Conservation (phyloP, 2,888 invertebrate genomes). For the Hydrotaea diabolus region DNA sequence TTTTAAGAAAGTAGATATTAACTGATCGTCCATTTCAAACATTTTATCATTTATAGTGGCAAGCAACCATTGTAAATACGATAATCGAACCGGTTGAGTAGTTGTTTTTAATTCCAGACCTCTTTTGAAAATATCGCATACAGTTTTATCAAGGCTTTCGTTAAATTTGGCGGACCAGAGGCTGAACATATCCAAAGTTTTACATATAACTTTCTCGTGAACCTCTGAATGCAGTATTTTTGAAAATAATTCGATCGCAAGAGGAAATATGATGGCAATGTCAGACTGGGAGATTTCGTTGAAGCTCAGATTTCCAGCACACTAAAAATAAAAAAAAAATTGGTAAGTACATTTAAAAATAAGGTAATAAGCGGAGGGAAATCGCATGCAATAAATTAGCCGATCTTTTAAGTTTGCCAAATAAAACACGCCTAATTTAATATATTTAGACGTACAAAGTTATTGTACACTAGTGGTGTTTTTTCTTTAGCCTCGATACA, state of each 20-base stretch:
- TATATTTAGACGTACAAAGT: no score
- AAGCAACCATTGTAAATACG: slow-evolving; percentile 89
- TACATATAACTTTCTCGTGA: slow-evolving; percentile 94
- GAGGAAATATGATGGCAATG: slow-evolving; percentile 83
- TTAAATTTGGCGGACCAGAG: slow-evolving; percentile 88
- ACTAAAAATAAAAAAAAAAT: slow-evolving; percentile 78
- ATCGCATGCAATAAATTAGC: no score
- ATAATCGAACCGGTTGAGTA: slow-evolving; percentile 88
- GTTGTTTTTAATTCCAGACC: slow-evolving; percentile 89
- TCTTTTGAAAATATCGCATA: slow-evolving; percentile 87
- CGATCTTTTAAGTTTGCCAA: no score
- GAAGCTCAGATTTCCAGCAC: slow-evolving; percentile 87
- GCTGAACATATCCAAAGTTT: slow-evolving; percentile 90
- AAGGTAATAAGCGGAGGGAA: no score
- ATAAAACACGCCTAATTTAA: no score
- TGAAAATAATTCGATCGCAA: slow-evolving; percentile 85
- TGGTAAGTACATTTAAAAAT: no score
- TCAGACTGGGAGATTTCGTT: slow-evolving; percentile 85
- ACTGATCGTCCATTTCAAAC: slow-evolving; percentile 79
- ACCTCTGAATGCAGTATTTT: slow-evolving; percentile 93
- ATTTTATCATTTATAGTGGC: slow-evolving; percentile 84
- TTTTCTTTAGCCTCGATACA: no score
- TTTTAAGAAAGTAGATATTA: slow-evolving; percentile 85
- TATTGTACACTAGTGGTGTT: no score
- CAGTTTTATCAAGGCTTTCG: slow-evolving; percentile 84